Evolutionary conservation across 2,797 vertebrate genomes (phyloP), one percentile per base, ranked within the genome.

Genomic region (Margarornis squamiger): DNA sequence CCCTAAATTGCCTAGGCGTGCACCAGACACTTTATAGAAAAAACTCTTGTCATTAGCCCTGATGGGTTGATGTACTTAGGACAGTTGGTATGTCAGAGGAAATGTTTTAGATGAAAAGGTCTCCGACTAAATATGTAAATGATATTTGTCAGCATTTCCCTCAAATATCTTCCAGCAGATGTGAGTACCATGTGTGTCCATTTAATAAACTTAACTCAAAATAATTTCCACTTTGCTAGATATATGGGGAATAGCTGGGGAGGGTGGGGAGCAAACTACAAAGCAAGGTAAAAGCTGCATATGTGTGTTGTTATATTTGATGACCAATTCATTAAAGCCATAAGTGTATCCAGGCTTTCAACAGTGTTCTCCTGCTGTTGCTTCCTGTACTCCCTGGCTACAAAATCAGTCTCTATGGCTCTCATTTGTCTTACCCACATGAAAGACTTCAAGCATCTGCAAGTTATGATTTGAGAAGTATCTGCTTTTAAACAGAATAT

Each of bases 401-500:
- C 93, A 32, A 93, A 97, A 95, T 96, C 97, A 95, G 96, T 96
- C 92, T 94, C 95, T 93, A 73, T 94, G 93, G 94, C 96, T 97
- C 96, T 97, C 96, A 90, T 98, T 97, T 97, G 94, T 98, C 97
- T 98, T 97, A 88, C 93, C 97, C 98, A 98, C 97, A 97, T 98
- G 97, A 98, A 98, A 98, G 97, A 80, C 95, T 95, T 77, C 1
- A 55, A 97, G 97, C 97, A 97, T 98, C 97, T 98, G 98, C 97
- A 96, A 98, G 96, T 97, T 97, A 98, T 97, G 97, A 97, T 97
- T 98, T 98, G 97, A 96, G 96, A 98, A 98, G 89, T 96, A 95
- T 97, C 97, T 97, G 90, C 97, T 97, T 97, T 97, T 97, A 97
- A 98, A 91, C 92, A 96, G 96, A 96, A 94, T 57, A 51, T 97